phyloP scores from a whole-genome alignment of 2,797 vertebrate genomes.

The Gadopsis bispinosus region DNA sequence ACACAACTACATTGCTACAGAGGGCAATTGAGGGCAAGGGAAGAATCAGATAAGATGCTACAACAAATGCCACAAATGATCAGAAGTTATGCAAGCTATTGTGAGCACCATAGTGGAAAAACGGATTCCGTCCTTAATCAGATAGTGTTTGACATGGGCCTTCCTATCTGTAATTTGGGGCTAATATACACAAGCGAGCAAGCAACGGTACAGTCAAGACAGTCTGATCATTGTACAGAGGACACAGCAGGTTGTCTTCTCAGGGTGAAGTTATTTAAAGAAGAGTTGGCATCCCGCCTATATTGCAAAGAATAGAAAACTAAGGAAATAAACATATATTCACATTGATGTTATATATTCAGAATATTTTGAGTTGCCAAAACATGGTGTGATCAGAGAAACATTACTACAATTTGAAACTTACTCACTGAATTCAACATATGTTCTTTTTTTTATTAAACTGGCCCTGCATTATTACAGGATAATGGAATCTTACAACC shows the following conservation, averaged over 20 bases:
- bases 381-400: neutral
- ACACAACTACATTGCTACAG: slow-evolving; percentile 23
- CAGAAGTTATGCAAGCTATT: slow-evolving; percentile 57
- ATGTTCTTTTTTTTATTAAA: neutral
- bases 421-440: neutral
- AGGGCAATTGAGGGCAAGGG: slow-evolving; percentile 74
- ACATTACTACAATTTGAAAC: neutral
- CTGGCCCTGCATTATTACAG: neutral
- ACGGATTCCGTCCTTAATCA: slow-evolving; percentile 49
- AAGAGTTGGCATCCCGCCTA: neutral
- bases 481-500: neutral
- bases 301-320: neutral
- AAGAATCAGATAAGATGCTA: slow-evolving; percentile 67
- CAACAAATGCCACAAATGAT: slow-evolving; percentile 54
- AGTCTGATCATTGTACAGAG: slow-evolving; percentile 40
- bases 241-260: slow-evolving; percentile 36
- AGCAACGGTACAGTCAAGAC: slow-evolving; percentile 43
- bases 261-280: neutral
- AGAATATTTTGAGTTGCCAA: neutral
- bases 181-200: slow-evolving; percentile 50
- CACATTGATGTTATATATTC: neutral
- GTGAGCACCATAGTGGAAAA: slow-evolving; percentile 48
- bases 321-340: neutral
- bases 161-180: slow-evolving; percentile 56
- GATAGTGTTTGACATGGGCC: slow-evolving; percentile 52